Conservation (phyloP, 2,797 vertebrate species). For the Sphenodon punctatus region DNA sequence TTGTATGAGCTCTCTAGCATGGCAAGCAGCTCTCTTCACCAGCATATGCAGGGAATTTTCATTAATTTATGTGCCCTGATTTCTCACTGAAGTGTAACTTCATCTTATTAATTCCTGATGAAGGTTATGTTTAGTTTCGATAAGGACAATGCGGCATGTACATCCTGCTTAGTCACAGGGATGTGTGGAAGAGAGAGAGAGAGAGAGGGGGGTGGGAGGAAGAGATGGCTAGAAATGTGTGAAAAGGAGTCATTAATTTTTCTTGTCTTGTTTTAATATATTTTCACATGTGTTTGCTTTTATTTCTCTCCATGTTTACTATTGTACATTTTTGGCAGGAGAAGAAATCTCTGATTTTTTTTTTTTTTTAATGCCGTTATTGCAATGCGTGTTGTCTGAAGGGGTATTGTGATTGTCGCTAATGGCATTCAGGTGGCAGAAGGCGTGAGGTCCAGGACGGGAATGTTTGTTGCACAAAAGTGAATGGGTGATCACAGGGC, state of each 20-base stretch:
- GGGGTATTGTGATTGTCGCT: neutral
- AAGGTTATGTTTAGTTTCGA: constrained; percentile 41
- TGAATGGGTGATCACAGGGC: neutral
- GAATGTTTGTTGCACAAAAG: neutral
- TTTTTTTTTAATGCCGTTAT: neutral
- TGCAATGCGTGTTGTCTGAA: neutral
- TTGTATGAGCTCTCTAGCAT: constrained; percentile 46
- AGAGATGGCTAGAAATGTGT: accelerated
- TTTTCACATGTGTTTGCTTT: neutral
- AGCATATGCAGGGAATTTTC: constrained; percentile 51
- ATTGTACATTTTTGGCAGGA: neutral
- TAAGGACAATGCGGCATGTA: neutral
- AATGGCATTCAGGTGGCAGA: neutral
- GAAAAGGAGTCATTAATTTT: accelerated
- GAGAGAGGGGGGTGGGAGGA: neutral
- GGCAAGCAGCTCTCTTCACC: constrained; percentile 30
- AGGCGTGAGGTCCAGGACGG: no score
- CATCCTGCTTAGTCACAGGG: constrained; percentile 6
- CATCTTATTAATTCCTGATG: constrained; percentile 63
- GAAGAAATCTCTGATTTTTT: constrained; percentile 7
- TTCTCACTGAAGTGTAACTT: constrained; percentile 64
- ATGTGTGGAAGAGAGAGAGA: neutral
- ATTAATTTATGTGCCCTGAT: constrained; percentile 64
- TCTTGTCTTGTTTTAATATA: neutral
- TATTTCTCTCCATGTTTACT: constrained; percentile 20